phyloP scores from a whole-genome alignment of 2,797 vertebrate genomes.

The Lagocephalus sceleratus region DNA sequence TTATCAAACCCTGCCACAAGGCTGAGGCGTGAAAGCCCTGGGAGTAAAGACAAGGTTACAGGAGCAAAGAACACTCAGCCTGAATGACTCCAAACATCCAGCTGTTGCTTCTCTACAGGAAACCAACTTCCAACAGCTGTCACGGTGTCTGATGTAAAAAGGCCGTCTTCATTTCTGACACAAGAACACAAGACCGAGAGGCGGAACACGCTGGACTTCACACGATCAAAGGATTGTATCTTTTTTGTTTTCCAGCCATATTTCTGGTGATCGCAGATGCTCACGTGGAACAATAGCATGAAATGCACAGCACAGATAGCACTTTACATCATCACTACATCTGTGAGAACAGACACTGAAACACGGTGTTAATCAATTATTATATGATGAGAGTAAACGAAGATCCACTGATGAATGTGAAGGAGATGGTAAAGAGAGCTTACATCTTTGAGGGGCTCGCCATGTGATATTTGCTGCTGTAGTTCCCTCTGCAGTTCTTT shows the following conservation, averaged over 20 bases:
- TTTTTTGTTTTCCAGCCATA: too few species aligned
- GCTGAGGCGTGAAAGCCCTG: constrained; percentile 9
- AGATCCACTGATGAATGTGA: neutral
- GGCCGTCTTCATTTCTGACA: too few species aligned
- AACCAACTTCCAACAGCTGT: constrained; percentile 12
- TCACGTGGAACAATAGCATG: too few species aligned
- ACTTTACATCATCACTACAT: too few species aligned
- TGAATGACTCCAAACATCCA: constrained; percentile 36
- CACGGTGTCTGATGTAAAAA: neutral
- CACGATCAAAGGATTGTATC: too few species aligned
- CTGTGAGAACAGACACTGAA: too few species aligned
- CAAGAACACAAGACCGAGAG: too few species aligned
- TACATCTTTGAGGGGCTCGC: constrained; percentile 89
- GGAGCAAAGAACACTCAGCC: constrained; percentile 29
- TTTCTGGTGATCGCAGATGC: too few species aligned
- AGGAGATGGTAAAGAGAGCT: constrained; percentile 32
- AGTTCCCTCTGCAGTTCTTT: constrained; percentile 93
- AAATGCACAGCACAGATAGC: too few species aligned
- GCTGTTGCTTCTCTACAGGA: constrained; percentile 24
- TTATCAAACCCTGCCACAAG: constrained; percentile 22
- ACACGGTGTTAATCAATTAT: too few species aligned
- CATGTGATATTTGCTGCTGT: constrained; percentile 88
- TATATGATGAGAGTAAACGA: neutral
- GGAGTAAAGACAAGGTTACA: constrained; percentile 6
- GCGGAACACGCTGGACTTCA: too few species aligned